phyloP scores from a whole-genome alignment of 2,888 invertebrate species.

The Hemaris fuciformis region DNA sequence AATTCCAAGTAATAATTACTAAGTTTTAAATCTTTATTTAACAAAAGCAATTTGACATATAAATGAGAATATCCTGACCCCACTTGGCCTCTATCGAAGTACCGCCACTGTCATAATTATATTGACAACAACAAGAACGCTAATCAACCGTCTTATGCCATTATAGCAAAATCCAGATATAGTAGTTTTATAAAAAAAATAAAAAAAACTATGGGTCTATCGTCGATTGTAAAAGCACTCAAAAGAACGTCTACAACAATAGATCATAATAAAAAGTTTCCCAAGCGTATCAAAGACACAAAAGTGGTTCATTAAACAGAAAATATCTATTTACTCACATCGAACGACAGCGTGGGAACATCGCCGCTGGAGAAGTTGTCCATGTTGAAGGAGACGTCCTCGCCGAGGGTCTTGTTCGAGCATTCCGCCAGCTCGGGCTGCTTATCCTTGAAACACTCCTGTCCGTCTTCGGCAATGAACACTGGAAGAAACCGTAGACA shows the following conservation, averaged over 20 bases:
- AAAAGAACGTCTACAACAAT: not conserved
- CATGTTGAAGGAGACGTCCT: conserved; percentile 65
- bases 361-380: conserved; percentile 69
- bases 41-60: too few relatives aligned
- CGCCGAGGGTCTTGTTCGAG: conserved; percentile 82
- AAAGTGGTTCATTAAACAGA: not conserved
- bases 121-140: too few relatives aligned
- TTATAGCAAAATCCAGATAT: too few relatives aligned
- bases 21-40: too few relatives aligned
- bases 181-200: not conserved
- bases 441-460: conserved; percentile 85
- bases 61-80: too few relatives aligned
- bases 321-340: conserved; percentile 50
- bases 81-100: too few relatives aligned
- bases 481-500: conserved; percentile 80
- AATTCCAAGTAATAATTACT: too few relatives aligned
- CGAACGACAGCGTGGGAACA: conserved; percentile 83
- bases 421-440: conserved; percentile 83
- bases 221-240: not conserved
- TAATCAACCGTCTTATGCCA: too few relatives aligned
- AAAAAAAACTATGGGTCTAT: not conserved
- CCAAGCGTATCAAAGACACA: not conserved
- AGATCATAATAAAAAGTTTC: not conserved
- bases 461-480: conserved; percentile 91
- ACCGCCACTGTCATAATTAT: too few relatives aligned